A percentile compares a stretch with the other conserved stretches of the same genome.
These are phyloP conservation scores for Eristalis intricaria DNA, from an alignment of 2,888 invertebrate species.

Conservation along the genomic window DNA sequence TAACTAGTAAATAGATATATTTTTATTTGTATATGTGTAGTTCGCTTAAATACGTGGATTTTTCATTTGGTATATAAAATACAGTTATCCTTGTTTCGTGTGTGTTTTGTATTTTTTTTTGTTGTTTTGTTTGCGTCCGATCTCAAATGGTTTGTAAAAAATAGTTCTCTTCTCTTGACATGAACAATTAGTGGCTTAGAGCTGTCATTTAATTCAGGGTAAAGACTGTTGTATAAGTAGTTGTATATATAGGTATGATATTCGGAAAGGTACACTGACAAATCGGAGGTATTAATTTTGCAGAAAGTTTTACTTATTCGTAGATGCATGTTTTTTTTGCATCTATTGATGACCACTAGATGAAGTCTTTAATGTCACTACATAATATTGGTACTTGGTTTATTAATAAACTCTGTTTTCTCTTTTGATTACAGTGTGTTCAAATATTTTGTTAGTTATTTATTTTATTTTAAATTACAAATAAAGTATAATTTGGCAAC, in stretches of 20 bases:
- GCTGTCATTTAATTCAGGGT: background rate
- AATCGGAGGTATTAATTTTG: constrained; percentile 50
- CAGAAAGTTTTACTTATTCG: constrained; percentile 8
- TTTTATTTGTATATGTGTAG: constrained; percentile 17
- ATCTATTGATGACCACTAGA: constrained; percentile 3
- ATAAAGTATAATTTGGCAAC: constrained; percentile 54
- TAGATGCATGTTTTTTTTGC: background rate
- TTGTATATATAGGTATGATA: background rate
- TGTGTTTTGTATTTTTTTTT: background rate
- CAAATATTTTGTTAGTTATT: constrained; percentile 28
- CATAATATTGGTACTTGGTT: constrained; percentile 44
- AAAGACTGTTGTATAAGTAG: constrained; percentile 9
- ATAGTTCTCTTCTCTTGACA: constrained; percentile 13
- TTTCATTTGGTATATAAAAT: constrained; percentile 31
- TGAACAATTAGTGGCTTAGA: background rate
- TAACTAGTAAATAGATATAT: constrained; percentile 35
- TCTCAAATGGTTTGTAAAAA: constrained; percentile 12
- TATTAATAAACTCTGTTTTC: background rate
- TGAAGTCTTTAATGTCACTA: constrained; percentile 20
- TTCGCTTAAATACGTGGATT: constrained; percentile 41
- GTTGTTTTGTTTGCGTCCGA: background rate
- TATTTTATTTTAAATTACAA: constrained; percentile 26
- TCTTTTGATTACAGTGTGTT: background rate
- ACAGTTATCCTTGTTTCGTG: constrained; percentile 2
- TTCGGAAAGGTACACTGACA: constrained; percentile 33